Percentiles rank a stretch among this genome's conserved stretches.
Evolutionary conservation across 1,140 invertebrate species (phyloP).

Genomic region (Drosophila melanogaster): DNA sequence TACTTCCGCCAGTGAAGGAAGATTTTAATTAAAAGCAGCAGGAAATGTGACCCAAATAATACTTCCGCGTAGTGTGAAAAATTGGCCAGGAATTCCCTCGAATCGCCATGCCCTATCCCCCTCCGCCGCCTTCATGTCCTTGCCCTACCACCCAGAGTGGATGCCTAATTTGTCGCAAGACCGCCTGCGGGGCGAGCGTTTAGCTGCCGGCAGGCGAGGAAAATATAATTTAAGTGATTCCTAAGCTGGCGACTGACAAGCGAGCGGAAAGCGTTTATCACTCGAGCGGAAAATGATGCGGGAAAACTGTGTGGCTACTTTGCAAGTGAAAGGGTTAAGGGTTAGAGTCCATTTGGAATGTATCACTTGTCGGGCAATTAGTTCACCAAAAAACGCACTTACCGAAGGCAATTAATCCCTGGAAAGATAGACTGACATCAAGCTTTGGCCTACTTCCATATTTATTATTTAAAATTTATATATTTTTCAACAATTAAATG

Average conservation of each 20-base stretch:
- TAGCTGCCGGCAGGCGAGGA: constrained; percentile 26
- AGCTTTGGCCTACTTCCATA: too few species aligned
- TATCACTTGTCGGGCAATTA: not conserved
- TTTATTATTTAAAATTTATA: too few species aligned
- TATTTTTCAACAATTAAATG: too few species aligned
- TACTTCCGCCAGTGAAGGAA: constrained; percentile 75
- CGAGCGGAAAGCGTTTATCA: constrained; percentile 46
- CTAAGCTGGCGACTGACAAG: constrained; percentile 37
- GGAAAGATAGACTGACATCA: too few species aligned
- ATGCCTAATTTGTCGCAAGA: constrained; percentile 61
- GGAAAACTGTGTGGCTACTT: constrained; percentile 8
- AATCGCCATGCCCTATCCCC: constrained; percentile 11
- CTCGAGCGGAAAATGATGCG: constrained; percentile 37
- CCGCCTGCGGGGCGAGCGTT: constrained; percentile 28
- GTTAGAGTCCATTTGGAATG: not conserved
- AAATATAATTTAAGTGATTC: constrained; percentile 44
- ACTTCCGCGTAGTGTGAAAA: constrained; percentile 81
- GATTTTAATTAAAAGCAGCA: constrained; percentile 83
- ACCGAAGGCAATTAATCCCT: too few species aligned
- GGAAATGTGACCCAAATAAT: constrained; percentile 83
- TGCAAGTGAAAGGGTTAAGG: not conserved
- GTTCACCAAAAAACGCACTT: not conserved
- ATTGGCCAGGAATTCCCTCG: constrained; percentile 37
- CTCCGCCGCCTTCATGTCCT: too few species aligned
- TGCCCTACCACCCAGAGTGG: constrained; percentile 32